A percentile compares a stretch with the other conserved stretches of the same genome.
phyloP scores from a whole-genome alignment of 2,797 vertebrate genomes.

The Takifugu ocellatus region DNA sequence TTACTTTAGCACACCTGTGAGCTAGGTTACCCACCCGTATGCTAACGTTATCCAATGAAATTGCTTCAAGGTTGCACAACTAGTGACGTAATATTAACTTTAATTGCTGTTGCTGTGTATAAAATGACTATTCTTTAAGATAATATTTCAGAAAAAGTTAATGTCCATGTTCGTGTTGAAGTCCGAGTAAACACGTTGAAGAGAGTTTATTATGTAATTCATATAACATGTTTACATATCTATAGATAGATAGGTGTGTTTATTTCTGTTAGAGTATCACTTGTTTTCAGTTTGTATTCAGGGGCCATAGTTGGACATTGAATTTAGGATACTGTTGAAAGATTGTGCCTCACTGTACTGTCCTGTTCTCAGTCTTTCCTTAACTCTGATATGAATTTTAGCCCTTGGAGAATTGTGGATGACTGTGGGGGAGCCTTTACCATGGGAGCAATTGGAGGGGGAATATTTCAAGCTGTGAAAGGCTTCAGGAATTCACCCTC shows the following conservation, averaged over 20 bases:
- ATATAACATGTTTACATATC: too few species aligned
- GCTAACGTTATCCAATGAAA: slow-evolving; percentile 9
- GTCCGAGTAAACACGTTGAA: too few species aligned
- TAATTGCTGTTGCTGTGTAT: too few species aligned
- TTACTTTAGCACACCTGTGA: slow-evolving; percentile 6
- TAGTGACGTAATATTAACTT: neutral
- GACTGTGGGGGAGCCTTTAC: slow-evolving; percentile 97
- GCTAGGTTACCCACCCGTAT: slow-evolving; percentile 7
- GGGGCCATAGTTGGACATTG: too few species aligned
- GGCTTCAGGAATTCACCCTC: slow-evolving; percentile 94
- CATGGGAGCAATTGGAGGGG: slow-evolving; percentile 95
- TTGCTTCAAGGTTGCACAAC: slow-evolving; percentile 9
- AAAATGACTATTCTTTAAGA: too few species aligned
- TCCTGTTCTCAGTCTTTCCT: neutral
- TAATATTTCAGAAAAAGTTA: too few species aligned
- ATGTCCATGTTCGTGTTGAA: too few species aligned
- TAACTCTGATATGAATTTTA: slow-evolving; percentile 47
- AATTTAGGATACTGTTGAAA: neutral
- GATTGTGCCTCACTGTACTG: neutral
- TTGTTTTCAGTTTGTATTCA: too few species aligned
- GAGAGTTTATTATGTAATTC: too few species aligned
- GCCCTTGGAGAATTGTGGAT: slow-evolving; percentile 97
- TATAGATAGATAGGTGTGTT: too few species aligned
- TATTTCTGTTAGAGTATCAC: too few species aligned
- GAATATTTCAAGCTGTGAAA: slow-evolving; percentile 95